Conservation (phyloP, 2,888 invertebrate genomes). For the Pseudococcus jackbeardsleyi region DNA sequence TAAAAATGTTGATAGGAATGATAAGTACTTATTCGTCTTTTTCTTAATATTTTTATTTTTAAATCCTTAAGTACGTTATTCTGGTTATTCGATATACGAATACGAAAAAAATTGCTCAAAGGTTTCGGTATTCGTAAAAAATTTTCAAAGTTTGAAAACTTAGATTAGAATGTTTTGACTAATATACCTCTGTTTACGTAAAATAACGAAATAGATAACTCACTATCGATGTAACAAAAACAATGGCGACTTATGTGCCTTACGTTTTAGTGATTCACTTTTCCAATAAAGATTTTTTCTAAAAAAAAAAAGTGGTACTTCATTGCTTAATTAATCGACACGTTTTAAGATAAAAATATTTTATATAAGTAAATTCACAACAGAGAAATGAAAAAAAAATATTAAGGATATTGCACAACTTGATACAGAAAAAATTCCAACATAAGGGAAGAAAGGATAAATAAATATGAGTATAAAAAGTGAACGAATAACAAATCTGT, state of each 20-base stretch:
- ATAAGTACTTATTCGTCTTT: slow-evolving; percentile 19
- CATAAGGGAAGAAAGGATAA: neutral
- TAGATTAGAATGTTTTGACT: slow-evolving; percentile 20
- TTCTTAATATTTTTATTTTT: neutral
- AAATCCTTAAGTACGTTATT: neutral
- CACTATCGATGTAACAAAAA: slow-evolving; percentile 28
- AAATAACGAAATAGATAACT: slow-evolving; percentile 39
- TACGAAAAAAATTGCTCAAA: neutral
- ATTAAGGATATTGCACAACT: slow-evolving; percentile 23
- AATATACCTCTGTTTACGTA: slow-evolving; percentile 28
- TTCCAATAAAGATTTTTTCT: slow-evolving; percentile 30
- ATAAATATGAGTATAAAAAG: slow-evolving; percentile 30
- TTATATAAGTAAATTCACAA: slow-evolving; percentile 33
- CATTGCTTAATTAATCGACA: neutral
- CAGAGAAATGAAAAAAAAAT: neutral
- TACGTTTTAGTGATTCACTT: slow-evolving; percentile 45
- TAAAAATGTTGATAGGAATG: neutral
- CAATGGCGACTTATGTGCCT: slow-evolving; percentile 47
- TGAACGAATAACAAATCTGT: slow-evolving; percentile 16
- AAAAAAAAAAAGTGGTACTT: neutral
- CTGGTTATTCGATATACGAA: neutral
- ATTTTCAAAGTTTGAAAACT: neutral
- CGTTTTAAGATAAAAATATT: neutral
- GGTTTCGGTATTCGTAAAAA: neutral
- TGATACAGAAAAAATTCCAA: neutral